Base-by-base conservation (phyloP, 2,113 vertebrate genomes). In the Stigmatopora argus region DNA sequence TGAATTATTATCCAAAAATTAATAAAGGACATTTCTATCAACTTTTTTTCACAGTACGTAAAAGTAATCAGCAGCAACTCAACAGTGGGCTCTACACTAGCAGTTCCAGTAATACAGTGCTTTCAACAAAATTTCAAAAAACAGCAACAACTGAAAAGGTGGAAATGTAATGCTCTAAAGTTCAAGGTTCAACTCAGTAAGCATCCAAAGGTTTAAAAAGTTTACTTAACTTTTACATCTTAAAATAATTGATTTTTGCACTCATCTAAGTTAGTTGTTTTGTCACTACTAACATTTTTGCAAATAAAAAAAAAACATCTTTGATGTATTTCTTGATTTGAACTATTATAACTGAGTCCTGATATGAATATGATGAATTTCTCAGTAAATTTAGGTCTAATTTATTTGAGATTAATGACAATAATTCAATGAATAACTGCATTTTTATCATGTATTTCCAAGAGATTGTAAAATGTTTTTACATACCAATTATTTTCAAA, bases 1-100 rank as follows among this genome's bases (percentile, higher is more conserved):
- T 26, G 21, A 12, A 55, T 55, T 55, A 55, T 26, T 26, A 14
- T 19, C 6, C 26, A 2, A 18, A 18, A 55, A 55, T 26, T 7
- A 49, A 49, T 18, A 31, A 15, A 26, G n/a, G 4, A 26, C 12
- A 26, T 26, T 14, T 55, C 5, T 26, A 56, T 31, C 23, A 15
- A 26, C 51, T 26, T 69, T 73, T 71, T 58, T 61, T 70, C 63
- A 61, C 13, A 45, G 14, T 51, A 44, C 18, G 44, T n/a, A 60
- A 26, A 45, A 62, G 10, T 62, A 60, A 63, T 48, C 52, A 73
- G 70, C 65, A 75, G 64, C 41, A 65, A 64, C 0, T 4, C 5
- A 69, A 68, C 44, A 64, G 15, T 48, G 13, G 46, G 15, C 21
- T 31, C 23, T 31, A 31, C 53, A 56, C 12, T 23, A 53, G 26